Conservation (phyloP, 2,113 vertebrate species). For the Lagopus muta region DNA sequence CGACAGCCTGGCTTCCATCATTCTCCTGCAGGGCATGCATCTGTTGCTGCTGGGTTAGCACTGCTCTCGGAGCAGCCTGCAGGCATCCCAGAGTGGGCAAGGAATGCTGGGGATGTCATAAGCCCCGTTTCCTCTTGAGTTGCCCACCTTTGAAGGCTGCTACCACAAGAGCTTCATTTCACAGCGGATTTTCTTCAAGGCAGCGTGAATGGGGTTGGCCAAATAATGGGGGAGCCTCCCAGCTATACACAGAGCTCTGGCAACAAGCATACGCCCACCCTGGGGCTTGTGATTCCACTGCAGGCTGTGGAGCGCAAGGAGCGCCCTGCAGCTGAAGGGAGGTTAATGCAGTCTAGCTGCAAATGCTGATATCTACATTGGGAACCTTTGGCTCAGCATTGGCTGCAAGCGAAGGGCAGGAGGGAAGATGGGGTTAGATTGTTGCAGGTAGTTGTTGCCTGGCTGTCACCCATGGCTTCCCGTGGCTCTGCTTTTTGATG, state of each 20-base stretch:
- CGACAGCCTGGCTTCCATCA: neutral
- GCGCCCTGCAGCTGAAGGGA: neutral
- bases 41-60: neutral
- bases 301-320: neutral
- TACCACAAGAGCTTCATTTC: fast-evolving
- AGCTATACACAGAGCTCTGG: constrained; percentile 25
- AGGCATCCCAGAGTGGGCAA: neutral
- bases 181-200: neutral
- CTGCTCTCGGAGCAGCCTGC: fast-evolving
- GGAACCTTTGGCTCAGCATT: neutral
- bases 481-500: neutral
- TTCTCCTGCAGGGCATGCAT: neutral
- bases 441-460: neutral
- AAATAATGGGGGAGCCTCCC: constrained; percentile 29
- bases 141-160: neutral
- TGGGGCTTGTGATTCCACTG: constrained; percentile 41
- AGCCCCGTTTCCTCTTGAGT: neutral
- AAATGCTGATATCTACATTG: neutral
- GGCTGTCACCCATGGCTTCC: neutral
- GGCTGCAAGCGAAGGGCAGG: neutral
- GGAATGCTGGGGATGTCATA: fast-evolving
- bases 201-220: neutral
- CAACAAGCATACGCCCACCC: neutral
- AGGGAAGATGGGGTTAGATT: neutral
- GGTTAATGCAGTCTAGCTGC: neutral